phyloP scores from a whole-genome alignment of 2,888 invertebrate genomes.

The Dendrolimus pini region DNA sequence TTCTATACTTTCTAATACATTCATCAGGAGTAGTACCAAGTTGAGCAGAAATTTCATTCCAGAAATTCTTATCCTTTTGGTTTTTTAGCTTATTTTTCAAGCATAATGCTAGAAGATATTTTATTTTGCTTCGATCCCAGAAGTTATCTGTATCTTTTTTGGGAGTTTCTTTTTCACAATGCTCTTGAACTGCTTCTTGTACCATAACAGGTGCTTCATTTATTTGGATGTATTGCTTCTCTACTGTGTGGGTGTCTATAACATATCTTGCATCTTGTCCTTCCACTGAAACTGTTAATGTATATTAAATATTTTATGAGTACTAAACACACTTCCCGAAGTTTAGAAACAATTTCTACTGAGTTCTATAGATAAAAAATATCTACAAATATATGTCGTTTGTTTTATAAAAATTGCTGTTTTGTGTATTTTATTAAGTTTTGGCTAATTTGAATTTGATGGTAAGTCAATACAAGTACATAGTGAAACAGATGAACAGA shows the following conservation, averaged over 20 bases:
- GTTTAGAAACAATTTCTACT: too few relatives aligned
- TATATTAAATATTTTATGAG: background rate
- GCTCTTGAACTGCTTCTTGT: slow-evolving; percentile 24
- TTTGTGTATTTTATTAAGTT: too few relatives aligned
- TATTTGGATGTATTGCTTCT: slow-evolving; percentile 48
- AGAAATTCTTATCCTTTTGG: slow-evolving; percentile 38
- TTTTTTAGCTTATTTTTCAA: slow-evolving; percentile 42
- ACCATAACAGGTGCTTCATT: slow-evolving; percentile 29
- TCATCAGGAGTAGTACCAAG: slow-evolving; percentile 48
- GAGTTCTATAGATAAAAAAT: too few relatives aligned
- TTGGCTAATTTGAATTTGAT: too few relatives aligned
- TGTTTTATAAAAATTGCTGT: too few relatives aligned
- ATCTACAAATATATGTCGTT: too few relatives aligned
- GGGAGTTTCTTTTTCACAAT: slow-evolving; percentile 21
- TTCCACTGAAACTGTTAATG: slow-evolving; percentile 31
- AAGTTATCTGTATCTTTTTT: slow-evolving; percentile 38
- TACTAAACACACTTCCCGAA: too few relatives aligned
- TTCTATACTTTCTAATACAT: slow-evolving; percentile 56
- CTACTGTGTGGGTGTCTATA: slow-evolving; percentile 32
- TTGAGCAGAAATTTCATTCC: slow-evolving; percentile 45
- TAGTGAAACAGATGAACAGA: too few relatives aligned
- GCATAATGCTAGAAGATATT: slow-evolving; percentile 47
- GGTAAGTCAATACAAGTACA: too few relatives aligned
- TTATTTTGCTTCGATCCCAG: slow-evolving; percentile 59
- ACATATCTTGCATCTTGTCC: slow-evolving; percentile 50